These are phyloP conservation scores for Apamea monoglypha DNA, from an alignment of 2,888 invertebrate species.

Conservation along the genomic window DNA sequence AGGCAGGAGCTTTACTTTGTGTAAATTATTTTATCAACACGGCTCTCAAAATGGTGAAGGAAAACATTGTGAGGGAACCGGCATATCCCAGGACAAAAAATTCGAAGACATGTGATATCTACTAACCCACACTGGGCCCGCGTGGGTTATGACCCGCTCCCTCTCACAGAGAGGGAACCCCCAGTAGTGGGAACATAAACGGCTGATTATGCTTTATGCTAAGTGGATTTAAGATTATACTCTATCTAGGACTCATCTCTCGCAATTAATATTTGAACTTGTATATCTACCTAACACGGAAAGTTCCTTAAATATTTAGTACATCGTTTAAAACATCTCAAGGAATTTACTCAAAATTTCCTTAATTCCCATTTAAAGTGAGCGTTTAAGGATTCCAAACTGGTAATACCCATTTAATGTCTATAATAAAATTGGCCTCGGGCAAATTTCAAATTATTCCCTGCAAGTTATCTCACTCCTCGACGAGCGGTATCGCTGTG, in stretches of 20 bases:
- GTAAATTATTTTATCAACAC: background rate
- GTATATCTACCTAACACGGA: conserved; percentile 3
- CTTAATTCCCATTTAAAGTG: conserved; percentile 60
- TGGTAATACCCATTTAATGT: conserved; percentile 64
- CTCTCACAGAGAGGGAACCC: too few relatives aligned
- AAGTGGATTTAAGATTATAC: background rate
- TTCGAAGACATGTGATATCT: too few relatives aligned
- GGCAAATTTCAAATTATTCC: conserved; percentile 68
- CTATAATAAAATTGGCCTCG: conserved; percentile 67
- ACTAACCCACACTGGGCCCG: too few relatives aligned
- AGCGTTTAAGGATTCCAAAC: conserved; percentile 62
- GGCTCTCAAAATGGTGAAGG: too few relatives aligned
- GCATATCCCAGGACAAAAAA: too few relatives aligned
- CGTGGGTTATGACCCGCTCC: too few relatives aligned
- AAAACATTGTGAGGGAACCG: too few relatives aligned
- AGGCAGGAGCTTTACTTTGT: background rate
- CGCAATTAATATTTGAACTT: background rate
- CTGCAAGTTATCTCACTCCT: conserved; percentile 61
- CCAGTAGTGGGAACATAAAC: too few relatives aligned
- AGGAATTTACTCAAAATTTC: conserved; percentile 49
- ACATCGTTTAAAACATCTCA: conserved; percentile 45
- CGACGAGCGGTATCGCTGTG: conserved; percentile 48
- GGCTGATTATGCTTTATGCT: background rate
- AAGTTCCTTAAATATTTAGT: conserved; percentile 51
- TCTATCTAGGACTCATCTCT: background rate